Evolutionary conservation across 2,888 invertebrate species (phyloP), one percentile per base, ranked within the genome.

Genomic region (Acheta domesticus): DNA sequence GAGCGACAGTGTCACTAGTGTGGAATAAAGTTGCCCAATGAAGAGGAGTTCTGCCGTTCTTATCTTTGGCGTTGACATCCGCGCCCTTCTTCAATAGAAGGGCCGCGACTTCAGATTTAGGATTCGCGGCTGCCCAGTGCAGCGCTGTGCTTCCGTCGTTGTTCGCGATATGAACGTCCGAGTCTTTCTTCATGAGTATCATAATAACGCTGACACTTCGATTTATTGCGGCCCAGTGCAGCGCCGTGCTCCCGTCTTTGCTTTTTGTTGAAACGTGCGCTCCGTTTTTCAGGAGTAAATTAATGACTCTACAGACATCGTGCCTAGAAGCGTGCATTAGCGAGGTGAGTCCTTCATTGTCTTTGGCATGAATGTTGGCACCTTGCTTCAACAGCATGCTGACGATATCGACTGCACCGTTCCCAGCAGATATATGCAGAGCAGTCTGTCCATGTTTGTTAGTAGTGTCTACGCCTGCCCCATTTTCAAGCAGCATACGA

Each of bases 61-160:
- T 36, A 36, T 36, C 36, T 36, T 36, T 36, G 36, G 36, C 36
- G 8, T 36, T 36, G 8, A 36, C 36, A 8, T 36, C 8, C 0
- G 36, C 36, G 36, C 36, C 36, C 8, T 36, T 36, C 36, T 36
- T 36, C 36, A 36, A 36, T 8, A 36, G 36, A 4, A 36, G 11
- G 36, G 36, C 5, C 36, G 36, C 36, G 36, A 36, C 36, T 36
- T 36, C 36, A 8, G 36, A 36, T 36, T 8, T 36, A 1, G 36
- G 36, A 36, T 36, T 36, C 36, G 36, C 36, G 36, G 36, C 36
- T 8, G 36, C 36, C 36, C 36, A 50, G 77, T 80, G 77, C 77
- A 81, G 73, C 8, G 80, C 77, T 12, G 78, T 74, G 75, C 77
- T 75, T 23, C 79, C 80, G 49, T 79, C 79, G 50, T 79, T 74